These are phyloP conservation scores for Lagorchestes hirsutus DNA, from an alignment of 2,797 vertebrate species.

Conservation along the genomic window DNA sequence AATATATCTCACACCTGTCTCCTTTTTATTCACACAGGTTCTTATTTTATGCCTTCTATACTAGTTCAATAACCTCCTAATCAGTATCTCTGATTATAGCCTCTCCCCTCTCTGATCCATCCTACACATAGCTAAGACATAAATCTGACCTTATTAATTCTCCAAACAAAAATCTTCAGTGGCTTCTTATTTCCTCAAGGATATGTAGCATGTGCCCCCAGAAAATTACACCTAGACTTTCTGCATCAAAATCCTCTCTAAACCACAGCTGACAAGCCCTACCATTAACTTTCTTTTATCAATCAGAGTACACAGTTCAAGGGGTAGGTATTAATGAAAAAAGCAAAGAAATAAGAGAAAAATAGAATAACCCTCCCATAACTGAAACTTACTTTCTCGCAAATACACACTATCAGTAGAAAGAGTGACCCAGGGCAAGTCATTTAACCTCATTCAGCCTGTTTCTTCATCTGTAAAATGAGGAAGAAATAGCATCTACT, in stretches of 20 bases:
- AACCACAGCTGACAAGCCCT: neutral
- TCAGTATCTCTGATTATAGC: neutral
- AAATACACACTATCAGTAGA: neutral
- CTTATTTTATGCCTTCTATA: neutral
- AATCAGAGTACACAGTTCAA: neutral
- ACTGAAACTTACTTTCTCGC: neutral
- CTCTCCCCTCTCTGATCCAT: neutral
- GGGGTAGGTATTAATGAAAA: neutral
- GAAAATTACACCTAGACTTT: neutral
- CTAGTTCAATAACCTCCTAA: neutral
- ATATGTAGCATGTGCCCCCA: neutral
- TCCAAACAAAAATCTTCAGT: neutral
- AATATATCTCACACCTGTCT: neutral
- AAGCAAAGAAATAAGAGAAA: neutral
- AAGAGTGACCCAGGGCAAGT: neutral
- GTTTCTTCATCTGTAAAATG: neutral
- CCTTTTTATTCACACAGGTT: neutral
- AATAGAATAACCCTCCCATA: neutral
- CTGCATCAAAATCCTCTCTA: neutral
- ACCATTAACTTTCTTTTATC: neutral
- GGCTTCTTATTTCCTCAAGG: neutral
- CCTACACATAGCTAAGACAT: neutral
- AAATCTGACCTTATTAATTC: neutral
- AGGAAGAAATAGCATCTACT: neutral
- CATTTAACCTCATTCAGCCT: neutral